These are phyloP conservation scores for Drosophila stalkeri DNA, from an alignment of 2,888 invertebrate genomes.

Conservation along the genomic window DNA sequence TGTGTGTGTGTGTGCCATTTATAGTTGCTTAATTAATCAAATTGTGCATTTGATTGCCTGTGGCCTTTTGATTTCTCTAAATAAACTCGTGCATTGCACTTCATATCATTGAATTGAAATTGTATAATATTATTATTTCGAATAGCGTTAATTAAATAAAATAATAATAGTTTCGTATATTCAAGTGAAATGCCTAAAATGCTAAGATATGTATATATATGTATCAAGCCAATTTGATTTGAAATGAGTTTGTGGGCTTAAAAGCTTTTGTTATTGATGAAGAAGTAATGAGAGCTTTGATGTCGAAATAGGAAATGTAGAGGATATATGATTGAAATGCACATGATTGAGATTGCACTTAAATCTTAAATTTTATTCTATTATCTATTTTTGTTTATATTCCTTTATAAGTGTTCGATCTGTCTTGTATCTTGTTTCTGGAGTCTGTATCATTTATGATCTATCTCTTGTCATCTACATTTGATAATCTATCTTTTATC, in stretches of 20 bases:
- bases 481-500: neutral
- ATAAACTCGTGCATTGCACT: constrained; percentile 8
- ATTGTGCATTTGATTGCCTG: constrained; percentile 43
- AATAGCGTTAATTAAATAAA: constrained; percentile 16
- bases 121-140: constrained; percentile 15
- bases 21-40: constrained; percentile 56
- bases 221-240: neutral
- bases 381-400: neutral
- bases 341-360: neutral
- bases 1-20: constrained; percentile 7
- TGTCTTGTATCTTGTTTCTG: neutral
- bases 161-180: neutral
- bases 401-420: neutral
- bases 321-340: neutral
- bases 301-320: neutral
- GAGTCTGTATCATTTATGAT: too few relatives aligned
- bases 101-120: neutral
- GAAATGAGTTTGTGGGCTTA: neutral
- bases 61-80: constrained; percentile 19
- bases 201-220: neutral
- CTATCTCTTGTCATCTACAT: neutral
- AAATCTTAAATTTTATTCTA: neutral
- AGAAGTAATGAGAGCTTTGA: neutral
- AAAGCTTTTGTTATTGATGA: neutral
- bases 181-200: neutral